Conservation (phyloP, 1,140 invertebrate genomes). For the Eumaeus atala region DNA sequence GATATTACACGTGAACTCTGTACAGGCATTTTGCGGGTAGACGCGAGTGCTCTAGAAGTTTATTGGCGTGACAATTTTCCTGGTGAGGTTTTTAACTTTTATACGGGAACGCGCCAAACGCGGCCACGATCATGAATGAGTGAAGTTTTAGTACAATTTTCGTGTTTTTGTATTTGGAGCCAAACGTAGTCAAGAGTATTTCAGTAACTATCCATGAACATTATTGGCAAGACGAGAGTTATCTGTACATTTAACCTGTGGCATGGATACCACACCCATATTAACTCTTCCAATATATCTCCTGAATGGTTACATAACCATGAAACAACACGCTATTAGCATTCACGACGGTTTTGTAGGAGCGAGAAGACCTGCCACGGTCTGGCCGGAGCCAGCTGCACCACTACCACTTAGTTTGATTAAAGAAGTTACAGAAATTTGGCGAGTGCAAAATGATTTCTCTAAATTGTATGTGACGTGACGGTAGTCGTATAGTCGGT, state of each 20-base stretch:
- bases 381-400: too few relatives aligned
- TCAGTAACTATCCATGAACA: too few relatives aligned
- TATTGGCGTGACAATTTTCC: constrained; percentile 53
- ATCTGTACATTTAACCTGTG: too few relatives aligned
- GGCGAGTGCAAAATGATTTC: constrained; percentile 11
- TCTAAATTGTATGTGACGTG: constrained; percentile 34
- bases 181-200: too few relatives aligned
- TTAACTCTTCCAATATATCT: too few relatives aligned
- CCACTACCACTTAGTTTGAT: neutral
- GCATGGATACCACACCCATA: too few relatives aligned
- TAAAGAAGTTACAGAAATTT: neutral
- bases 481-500: constrained; percentile 56
- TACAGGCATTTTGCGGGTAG: constrained; percentile 57
- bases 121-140: neutral
- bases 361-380: too few relatives aligned
- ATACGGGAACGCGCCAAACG: neutral
- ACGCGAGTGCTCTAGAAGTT: constrained; percentile 50
- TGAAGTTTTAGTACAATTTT: neutral
- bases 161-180: neutral
- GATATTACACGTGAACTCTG: constrained; percentile 59
- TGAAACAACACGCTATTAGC: too few relatives aligned
- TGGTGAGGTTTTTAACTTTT: constrained; percentile 26
- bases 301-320: too few relatives aligned
- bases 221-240: too few relatives aligned
- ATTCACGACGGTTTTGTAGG: too few relatives aligned